Evolutionary conservation across 2,113 vertebrate genomes (phyloP).

Genomic region (Muntiacus muntjak): DNA sequence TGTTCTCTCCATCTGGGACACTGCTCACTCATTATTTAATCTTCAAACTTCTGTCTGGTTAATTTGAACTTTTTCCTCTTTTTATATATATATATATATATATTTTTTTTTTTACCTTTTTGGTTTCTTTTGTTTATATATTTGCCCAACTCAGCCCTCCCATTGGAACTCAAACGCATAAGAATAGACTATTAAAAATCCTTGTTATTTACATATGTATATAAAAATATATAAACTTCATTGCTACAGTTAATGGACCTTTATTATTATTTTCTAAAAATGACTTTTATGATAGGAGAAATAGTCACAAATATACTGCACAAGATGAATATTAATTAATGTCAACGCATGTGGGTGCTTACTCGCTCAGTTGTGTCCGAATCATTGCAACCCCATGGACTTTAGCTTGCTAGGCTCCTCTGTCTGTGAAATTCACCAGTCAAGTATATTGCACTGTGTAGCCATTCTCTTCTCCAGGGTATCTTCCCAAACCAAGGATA

Average conservation of each 20-base stretch:
- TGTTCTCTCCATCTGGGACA: background rate
- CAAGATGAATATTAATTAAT: background rate
- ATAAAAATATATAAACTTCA: background rate
- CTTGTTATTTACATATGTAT: background rate
- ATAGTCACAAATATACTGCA: background rate
- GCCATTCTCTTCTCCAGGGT: background rate
- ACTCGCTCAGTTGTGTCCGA: background rate
- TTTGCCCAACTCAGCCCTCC: fast-evolving
- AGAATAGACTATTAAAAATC: background rate
- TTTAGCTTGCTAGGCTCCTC: background rate
- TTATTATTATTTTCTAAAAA: background rate
- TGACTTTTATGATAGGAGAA: background rate
- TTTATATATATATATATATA: too few species aligned
- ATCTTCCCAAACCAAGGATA: background rate
- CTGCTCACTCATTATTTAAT: background rate
- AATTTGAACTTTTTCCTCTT: background rate
- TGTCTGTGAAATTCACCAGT: background rate
- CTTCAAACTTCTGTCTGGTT: background rate
- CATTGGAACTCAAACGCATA: background rate
- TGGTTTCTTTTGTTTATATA: background rate
- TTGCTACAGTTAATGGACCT: background rate
- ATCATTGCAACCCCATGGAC: background rate
- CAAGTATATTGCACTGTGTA: background rate
- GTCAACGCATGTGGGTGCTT: background rate
- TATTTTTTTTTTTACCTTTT: background rate